Percentiles rank a stretch among this genome's conserved stretches.
Conservation (phyloP, 1,140 invertebrate genomes). For the Halesus radiatus region DNA sequence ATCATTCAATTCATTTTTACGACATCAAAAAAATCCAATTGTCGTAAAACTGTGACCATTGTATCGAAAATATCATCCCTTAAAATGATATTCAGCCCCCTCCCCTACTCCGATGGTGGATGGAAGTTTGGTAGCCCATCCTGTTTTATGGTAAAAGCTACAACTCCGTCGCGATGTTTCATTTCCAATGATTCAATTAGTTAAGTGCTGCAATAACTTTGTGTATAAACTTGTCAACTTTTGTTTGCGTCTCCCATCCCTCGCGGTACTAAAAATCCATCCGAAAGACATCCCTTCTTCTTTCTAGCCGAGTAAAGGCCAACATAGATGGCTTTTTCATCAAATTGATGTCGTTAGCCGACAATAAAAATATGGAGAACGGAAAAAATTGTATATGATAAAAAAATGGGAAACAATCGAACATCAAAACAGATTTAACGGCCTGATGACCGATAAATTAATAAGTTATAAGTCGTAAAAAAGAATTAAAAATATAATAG, state of each 20-base stretch:
- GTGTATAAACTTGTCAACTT: constrained; percentile 57
- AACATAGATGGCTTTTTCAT: constrained; percentile 56
- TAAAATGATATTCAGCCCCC: neutral
- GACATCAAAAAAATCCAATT: too few species aligned
- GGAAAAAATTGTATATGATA: constrained; percentile 27
- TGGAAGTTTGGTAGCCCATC: constrained; percentile 21
- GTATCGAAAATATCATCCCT: constrained; percentile 18
- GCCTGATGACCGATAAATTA: constrained; percentile 40
- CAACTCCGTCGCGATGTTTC: constrained; percentile 56
- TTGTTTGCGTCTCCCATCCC: constrained; percentile 43
- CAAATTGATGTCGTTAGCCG: constrained; percentile 57
- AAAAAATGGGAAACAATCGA: constrained; percentile 32
- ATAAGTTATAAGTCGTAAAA: constrained; percentile 46
- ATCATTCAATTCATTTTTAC: too few species aligned
- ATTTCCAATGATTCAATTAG: constrained; percentile 59
- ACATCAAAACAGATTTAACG: constrained; percentile 45
- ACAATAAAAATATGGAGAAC: constrained; percentile 50
- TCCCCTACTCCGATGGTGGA: neutral
- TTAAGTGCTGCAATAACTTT: constrained; percentile 57
- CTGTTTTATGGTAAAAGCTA: constrained; percentile 56
- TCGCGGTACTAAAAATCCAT: constrained; percentile 32
- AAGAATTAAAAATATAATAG: constrained; percentile 47
- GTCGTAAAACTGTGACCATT: neutral
- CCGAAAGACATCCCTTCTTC: neutral
- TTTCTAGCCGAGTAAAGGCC: constrained; percentile 39